phyloP scores from a whole-genome alignment of 2,888 invertebrate genomes.

The Epistrophella euchroma region DNA sequence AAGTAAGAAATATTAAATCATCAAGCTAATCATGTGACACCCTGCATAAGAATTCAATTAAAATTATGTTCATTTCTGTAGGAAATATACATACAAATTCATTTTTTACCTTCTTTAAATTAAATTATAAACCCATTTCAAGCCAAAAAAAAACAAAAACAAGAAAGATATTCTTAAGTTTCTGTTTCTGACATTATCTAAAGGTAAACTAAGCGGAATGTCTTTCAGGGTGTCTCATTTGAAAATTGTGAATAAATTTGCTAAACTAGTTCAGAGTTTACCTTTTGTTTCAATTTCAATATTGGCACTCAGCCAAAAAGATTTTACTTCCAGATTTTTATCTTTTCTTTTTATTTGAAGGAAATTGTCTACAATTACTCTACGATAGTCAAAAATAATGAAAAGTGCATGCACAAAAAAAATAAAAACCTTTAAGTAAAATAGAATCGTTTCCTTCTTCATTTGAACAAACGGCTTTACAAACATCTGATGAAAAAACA shows the following conservation, averaged over 20 bases:
- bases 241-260: constrained; percentile 44
- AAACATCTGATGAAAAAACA: constrained; percentile 35
- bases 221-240: constrained; percentile 56
- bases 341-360: background rate
- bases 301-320: constrained; percentile 64
- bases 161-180: constrained; percentile 2
- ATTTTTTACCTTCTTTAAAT: constrained; percentile 29
- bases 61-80: no score
- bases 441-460: constrained; percentile 19
- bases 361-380: constrained; percentile 58
- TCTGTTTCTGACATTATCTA: background rate
- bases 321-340: background rate
- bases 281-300: constrained; percentile 5
- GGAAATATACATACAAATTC: background rate
- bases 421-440: background rate
- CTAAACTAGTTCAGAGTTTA: constrained; percentile 33
- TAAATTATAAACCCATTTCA: constrained; percentile 45
- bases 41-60: no score
- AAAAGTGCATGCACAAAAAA: constrained; percentile 11
- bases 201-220: no score
- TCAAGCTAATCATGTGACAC: no score
- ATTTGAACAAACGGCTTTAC: constrained; percentile 10
- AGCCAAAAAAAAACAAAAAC: background rate
- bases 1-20: no score
- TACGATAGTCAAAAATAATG: constrained; percentile 49